Percentiles rank a stretch among this genome's conserved stretches.
Conservation (phyloP, 1,140 invertebrate genomes). For the Papilio xuthus region DNA sequence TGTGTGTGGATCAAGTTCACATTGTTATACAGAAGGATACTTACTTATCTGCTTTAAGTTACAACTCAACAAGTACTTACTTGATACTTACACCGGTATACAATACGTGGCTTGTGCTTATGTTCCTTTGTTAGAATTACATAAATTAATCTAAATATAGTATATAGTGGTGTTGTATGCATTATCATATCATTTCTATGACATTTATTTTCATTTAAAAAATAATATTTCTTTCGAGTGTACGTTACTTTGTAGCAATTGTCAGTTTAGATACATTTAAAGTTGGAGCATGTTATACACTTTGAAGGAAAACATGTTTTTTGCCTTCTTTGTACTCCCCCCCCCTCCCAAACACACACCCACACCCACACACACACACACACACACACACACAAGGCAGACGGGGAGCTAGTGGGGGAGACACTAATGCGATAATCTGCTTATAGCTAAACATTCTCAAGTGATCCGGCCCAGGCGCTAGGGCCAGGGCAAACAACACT, state of each 20-base stretch:
- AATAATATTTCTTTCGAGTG: no score
- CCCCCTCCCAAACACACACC: background rate
- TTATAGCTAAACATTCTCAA: conserved; percentile 7
- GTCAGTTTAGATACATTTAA: background rate
- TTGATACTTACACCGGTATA: background rate
- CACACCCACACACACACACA: no score
- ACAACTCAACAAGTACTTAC: background rate
- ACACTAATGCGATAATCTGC: conserved; percentile 8
- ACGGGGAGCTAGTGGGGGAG: background rate
- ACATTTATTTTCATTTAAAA: no score
- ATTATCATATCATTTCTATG: no score
- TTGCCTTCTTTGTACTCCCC: background rate
- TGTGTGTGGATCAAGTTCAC: background rate
- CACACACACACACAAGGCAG: background rate
- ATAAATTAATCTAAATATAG: background rate
- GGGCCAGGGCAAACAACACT: background rate
- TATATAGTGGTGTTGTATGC: no score
- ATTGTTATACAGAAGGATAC: background rate
- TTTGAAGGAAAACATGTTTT: background rate
- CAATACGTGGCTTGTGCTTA: background rate
- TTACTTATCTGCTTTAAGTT: background rate
- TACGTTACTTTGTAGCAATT: no score
- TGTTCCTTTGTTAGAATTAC: background rate
- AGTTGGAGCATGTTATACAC: background rate
- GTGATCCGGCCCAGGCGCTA: background rate